Percentiles rank a stretch among this genome's conserved stretches.
These are phyloP conservation scores for Rhinopomastus cyanomelas DNA, from an alignment of 2,113 vertebrate species.

Conservation along the genomic window DNA sequence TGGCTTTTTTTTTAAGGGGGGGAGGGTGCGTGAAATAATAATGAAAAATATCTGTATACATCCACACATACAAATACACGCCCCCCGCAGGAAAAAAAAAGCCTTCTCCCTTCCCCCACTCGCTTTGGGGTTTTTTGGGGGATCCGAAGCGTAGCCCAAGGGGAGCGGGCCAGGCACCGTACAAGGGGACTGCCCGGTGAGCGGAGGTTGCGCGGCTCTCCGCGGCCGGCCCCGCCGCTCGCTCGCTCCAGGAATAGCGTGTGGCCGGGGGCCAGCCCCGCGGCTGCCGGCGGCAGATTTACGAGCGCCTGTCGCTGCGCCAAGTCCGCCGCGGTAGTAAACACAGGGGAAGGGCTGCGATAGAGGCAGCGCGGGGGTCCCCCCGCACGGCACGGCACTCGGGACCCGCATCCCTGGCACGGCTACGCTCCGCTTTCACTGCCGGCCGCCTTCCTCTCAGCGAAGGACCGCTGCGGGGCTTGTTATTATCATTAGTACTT, in stretches of 20 bases:
- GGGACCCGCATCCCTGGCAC: neutral
- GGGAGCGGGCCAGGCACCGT: neutral
- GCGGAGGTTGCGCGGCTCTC: neutral
- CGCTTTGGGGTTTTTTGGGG: neutral
- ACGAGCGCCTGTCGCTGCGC: slow-evolving; percentile 69
- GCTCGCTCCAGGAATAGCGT: slow-evolving; percentile 76
- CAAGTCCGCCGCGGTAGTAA: slow-evolving; percentile 74
- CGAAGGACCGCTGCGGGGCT: neutral
- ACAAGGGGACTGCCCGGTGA: neutral
- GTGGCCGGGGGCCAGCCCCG: slow-evolving; percentile 74
- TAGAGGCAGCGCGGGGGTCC: neutral
- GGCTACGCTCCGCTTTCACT: neutral
- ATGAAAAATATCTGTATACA: neutral
- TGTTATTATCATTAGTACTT: neutral
- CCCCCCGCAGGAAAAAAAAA: neutral
- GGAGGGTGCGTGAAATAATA: too few species aligned
- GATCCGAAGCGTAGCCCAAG: neutral
- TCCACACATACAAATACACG: neutral
- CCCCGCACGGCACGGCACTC: neutral
- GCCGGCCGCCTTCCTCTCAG: neutral
- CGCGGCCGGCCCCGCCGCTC: neutral
- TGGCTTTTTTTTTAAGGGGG: neutral
- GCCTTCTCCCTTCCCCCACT: neutral
- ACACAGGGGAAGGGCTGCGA: slow-evolving; percentile 56
- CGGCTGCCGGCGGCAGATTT: slow-evolving; percentile 73